Conservation (phyloP, 92 coral and sea anemone species). For the Heliopora coerulea region DNA sequence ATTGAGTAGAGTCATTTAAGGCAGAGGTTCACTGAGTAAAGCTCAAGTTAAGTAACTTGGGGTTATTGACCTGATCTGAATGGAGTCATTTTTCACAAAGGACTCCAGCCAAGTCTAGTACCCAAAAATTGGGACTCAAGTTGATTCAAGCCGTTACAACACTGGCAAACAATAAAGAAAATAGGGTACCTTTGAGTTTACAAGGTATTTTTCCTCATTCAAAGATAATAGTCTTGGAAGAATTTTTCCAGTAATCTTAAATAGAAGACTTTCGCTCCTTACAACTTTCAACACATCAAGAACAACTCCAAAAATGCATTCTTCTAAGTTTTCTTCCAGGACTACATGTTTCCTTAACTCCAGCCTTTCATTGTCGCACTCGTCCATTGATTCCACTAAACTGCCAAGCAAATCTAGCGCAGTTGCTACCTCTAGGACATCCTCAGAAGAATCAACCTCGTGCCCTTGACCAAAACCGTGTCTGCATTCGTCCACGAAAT, state of each 20-base stretch:
- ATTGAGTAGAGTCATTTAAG: too few relatives aligned
- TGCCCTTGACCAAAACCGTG: conserved; percentile 26
- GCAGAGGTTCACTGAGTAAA: too few relatives aligned
- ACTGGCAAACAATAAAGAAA: neutral
- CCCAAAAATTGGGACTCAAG: too few relatives aligned
- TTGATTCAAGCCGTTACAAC: too few relatives aligned
- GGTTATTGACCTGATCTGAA: too few relatives aligned
- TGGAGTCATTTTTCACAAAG: too few relatives aligned
- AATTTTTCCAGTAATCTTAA: conserved; percentile 64
- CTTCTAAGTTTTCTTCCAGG: conserved; percentile 51
- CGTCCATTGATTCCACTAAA: conserved; percentile 35
- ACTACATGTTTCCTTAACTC: conserved; percentile 29
- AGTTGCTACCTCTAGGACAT: conserved; percentile 56
- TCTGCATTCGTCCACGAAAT: conserved; percentile 27
- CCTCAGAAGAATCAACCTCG: neutral
- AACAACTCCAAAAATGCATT: conserved; percentile 56
- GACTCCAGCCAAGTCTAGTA: too few relatives aligned
- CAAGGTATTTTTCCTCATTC: conserved; percentile 10
- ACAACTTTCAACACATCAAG: conserved; percentile 54
- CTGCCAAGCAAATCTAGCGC: conserved; percentile 76
- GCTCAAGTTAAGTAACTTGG: too few relatives aligned
- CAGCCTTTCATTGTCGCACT: conserved; percentile 9
- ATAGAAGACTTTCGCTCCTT: conserved; percentile 56
- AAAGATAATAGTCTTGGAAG: conserved; percentile 63
- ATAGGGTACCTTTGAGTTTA: conserved; percentile 21